phyloP scores from a whole-genome alignment of 1,140 invertebrate species.

The Choristoneura fumiferana region DNA sequence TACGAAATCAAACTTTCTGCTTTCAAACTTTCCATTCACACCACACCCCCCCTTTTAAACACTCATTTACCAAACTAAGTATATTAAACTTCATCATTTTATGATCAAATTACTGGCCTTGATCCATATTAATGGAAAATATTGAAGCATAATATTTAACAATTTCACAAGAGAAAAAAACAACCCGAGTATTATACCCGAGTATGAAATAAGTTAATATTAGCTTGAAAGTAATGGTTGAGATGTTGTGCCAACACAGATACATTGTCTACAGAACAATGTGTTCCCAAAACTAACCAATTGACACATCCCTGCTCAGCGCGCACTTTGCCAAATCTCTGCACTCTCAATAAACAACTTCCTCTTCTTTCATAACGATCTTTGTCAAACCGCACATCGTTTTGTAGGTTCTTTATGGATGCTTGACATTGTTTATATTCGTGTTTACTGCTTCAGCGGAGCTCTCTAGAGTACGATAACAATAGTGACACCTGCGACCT shows the following conservation, averaged over 20 bases:
- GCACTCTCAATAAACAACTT: constrained; percentile 50
- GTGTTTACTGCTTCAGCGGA: constrained; percentile 52
- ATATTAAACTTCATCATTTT: too few species aligned
- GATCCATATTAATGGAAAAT: too few species aligned
- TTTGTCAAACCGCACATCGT: constrained; percentile 42
- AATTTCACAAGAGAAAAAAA: too few species aligned
- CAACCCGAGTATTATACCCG: too few species aligned
- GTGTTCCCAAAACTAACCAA: constrained; percentile 42
- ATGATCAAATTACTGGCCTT: too few species aligned
- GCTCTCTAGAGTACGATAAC: constrained; percentile 44
- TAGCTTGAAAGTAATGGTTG: neutral
- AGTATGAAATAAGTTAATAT: too few species aligned
- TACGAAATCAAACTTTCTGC: too few species aligned
- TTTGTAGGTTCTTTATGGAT: constrained; percentile 40
- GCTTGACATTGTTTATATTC: constrained; percentile 54
- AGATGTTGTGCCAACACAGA: constrained; percentile 60
- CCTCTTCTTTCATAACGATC: constrained; percentile 54
- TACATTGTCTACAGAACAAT: constrained; percentile 34
- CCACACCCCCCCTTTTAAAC: too few species aligned
- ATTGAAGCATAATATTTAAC: too few species aligned
- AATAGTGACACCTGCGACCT: constrained; percentile 58
- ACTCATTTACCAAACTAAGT: too few species aligned
- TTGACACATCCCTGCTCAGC: constrained; percentile 37
- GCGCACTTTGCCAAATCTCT: constrained; percentile 36
- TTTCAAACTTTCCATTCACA: too few species aligned